Conservation (phyloP, 2,113 vertebrate species). For the Pica pica region DNA sequence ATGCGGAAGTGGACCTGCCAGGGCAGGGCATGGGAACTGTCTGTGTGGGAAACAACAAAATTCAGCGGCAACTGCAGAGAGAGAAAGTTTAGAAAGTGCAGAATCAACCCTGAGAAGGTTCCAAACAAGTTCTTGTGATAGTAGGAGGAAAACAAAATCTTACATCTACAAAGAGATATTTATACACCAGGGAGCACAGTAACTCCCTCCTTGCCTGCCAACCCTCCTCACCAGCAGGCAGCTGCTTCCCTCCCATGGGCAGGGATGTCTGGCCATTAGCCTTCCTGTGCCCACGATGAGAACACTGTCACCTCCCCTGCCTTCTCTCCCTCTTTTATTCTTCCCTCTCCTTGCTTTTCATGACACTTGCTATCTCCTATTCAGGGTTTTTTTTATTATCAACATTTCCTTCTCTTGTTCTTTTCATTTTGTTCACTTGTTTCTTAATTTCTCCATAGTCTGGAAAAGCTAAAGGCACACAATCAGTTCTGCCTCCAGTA, state of each 20-base stretch:
- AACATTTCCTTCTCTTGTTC: neutral
- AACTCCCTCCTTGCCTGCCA: neutral
- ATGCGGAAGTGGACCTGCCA: neutral
- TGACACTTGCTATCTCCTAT: rapidly evolving
- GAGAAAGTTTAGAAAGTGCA: neutral
- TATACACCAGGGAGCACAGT: neutral
- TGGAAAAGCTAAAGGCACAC: neutral
- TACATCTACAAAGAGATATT: neutral
- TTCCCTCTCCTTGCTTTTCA: neutral
- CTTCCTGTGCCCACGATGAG: rapidly evolving
- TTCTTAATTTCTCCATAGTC: neutral
- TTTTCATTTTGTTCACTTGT: neutral
- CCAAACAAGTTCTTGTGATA: neutral
- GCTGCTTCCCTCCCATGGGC: neutral
- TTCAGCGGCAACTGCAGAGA: neutral
- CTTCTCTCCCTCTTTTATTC: neutral
- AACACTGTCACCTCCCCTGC: neutral
- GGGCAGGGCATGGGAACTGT: rapidly evolving
- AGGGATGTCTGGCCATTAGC: neutral
- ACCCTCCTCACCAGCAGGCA: rapidly evolving
- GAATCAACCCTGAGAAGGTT: neutral
- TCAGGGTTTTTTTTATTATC: neutral
- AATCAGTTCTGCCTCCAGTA: neutral
- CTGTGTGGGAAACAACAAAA: neutral
- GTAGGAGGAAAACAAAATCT: neutral